Conservation (phyloP, 2,888 invertebrate species). For the Digitonthophagus gazella region DNA sequence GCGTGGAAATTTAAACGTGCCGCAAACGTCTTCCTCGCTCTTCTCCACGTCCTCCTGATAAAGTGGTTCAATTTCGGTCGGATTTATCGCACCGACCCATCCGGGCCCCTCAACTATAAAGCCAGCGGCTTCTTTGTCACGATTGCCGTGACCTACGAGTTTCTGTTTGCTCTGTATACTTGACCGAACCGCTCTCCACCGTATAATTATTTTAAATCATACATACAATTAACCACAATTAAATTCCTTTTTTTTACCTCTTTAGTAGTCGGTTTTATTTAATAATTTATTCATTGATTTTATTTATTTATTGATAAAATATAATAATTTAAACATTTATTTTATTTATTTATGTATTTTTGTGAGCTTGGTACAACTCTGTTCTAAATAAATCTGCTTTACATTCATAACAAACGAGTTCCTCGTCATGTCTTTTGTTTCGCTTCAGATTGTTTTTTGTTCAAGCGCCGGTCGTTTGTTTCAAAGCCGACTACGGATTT, state of each 20-base stretch:
- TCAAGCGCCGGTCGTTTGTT: not conserved
- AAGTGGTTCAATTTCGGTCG: not conserved
- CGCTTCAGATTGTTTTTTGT: not conserved
- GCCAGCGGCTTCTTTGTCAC: not conserved
- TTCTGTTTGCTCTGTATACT: not conserved
- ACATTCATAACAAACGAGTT: not conserved
- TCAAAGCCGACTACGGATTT: slow-evolving; percentile 21
- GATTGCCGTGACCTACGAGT: not conserved
- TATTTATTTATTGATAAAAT: not conserved
- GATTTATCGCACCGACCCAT: not conserved
- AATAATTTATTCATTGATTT: not conserved
- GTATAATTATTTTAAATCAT: not conserved
- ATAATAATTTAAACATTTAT: not conserved
- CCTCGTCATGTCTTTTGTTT: slow-evolving; percentile 1
- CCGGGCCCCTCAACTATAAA: not conserved
- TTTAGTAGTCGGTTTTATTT: not conserved
- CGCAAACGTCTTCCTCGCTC: not conserved
- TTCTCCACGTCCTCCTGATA: not conserved
- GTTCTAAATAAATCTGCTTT: not conserved
- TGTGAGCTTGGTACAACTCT: not conserved
- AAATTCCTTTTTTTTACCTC: not conserved
- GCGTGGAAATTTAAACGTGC: not conserved
- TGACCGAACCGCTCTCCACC: too few relatives aligned
- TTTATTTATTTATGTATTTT: not conserved
- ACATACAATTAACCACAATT: not conserved